Conservation (phyloP, 2,888 invertebrate species). For the Euzophera pinguis region DNA sequence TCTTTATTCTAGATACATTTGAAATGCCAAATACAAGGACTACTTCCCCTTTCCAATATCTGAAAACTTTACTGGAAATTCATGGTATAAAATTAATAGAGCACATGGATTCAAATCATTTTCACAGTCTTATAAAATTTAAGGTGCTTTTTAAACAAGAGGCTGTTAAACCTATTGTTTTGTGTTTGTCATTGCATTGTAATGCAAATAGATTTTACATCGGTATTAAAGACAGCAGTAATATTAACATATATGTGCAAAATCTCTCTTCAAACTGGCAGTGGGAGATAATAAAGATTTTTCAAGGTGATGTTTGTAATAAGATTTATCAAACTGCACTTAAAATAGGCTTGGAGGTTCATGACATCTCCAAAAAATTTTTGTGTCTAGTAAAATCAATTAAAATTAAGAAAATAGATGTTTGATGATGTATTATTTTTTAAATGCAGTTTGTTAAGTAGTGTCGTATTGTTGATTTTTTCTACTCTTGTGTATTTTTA, state of each 20-base stretch:
- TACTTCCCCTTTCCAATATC: constrained; percentile 51
- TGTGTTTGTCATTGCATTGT: constrained; percentile 47
- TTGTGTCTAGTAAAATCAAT: constrained; percentile 48
- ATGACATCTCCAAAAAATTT: constrained; percentile 40
- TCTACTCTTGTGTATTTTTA: too few species aligned
- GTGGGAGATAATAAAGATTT: constrained; percentile 65
- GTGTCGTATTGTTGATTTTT: too few species aligned
- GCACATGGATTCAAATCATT: constrained; percentile 27
- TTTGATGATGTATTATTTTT: constrained; percentile 4
- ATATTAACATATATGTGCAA: constrained; percentile 38
- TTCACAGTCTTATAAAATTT: constrained; percentile 51
- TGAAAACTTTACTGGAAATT: constrained; percentile 44
- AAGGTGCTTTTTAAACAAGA: constrained; percentile 55
- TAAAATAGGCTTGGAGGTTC: constrained; percentile 35
- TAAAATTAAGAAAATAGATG: constrained; percentile 20
- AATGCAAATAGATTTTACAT: constrained; percentile 44
- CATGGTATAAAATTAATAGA: constrained; percentile 48
- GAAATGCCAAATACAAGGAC: constrained; percentile 60
- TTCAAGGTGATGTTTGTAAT: constrained; percentile 39
- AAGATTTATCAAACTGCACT: constrained; percentile 45
- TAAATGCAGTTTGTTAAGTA: too few species aligned
- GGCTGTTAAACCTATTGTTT: constrained; percentile 33
- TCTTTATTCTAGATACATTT: constrained; percentile 45
- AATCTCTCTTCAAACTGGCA: constrained; percentile 61
- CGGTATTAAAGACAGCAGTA: constrained; percentile 42